Evolutionary conservation across 1,140 invertebrate species (phyloP), one percentile per base, ranked within the genome.

Genomic region (Schlechtendalia chinensis): DNA sequence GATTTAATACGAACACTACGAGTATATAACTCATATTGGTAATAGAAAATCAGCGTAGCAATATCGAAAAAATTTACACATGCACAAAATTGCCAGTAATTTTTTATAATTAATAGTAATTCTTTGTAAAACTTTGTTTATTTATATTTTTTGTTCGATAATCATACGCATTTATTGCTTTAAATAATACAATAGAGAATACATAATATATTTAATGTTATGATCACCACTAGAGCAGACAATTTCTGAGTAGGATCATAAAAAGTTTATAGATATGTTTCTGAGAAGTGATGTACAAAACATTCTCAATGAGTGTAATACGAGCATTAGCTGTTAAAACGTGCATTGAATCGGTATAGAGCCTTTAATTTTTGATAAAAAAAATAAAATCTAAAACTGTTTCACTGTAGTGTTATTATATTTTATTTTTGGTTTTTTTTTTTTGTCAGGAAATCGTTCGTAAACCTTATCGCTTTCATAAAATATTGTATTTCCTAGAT

Each of bases 301-400:
- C 32, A 67, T 67, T 67, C 45, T 45, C 32, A 67, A 47, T 45
- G n/a, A 45, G 16, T 47, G 1, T 17, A 65, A 45, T 22, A 22
- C 32, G n/a, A 22, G 19, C 10, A 17, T 5, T 54, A 17, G 53
- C 19, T 3, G 63, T 63, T 19, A 32, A 65, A 19, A 65, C 61
- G 61, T 65, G 61, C 27, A 19, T 11, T 8, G 61, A 65, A 65
- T 65, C 14, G 19, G 53, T 19, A 32, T 22, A 2, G 5, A 39
- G 63, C 19, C 39, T 39, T 69, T 47, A 69, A 69, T 69, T 69
- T 69, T 45, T 69, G 65, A 69, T 69, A 69, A 69, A 39, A 69
- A n/a, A n/a, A n/a, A n/a, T n/a, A n/a, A n/a, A 69, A 69, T 69
- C 61, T 65, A 65, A 65, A 32, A 39, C 61, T 29, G 11, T 3